Conservation (phyloP, 2,888 invertebrate genomes). For the Ceraclea dissimilis region DNA sequence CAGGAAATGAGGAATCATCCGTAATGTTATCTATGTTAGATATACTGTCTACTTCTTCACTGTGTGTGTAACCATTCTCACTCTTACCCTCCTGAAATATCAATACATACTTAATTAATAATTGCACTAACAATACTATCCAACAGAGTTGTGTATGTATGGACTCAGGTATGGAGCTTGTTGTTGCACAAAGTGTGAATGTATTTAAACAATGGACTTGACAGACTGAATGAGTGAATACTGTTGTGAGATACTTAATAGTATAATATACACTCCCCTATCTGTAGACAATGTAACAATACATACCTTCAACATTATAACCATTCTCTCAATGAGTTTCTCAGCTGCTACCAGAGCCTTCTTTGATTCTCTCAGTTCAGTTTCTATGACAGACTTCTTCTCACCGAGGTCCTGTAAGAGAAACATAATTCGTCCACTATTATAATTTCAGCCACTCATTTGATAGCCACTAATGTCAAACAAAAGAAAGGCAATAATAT, state of each 20-base stretch:
- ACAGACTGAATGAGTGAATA: too few relatives aligned
- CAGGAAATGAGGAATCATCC: slow-evolving; percentile 34
- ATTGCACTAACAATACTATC: too few relatives aligned
- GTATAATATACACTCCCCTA: too few relatives aligned
- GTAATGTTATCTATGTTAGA: slow-evolving; percentile 6
- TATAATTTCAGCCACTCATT: too few relatives aligned
- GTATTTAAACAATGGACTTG: too few relatives aligned
- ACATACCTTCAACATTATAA: background rate
- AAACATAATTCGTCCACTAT: background rate
- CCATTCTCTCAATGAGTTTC: slow-evolving; percentile 22
- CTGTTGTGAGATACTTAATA: too few relatives aligned
- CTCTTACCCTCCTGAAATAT: slow-evolving; percentile 13
- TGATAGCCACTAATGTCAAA: too few relatives aligned
- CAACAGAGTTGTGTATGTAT: too few relatives aligned
- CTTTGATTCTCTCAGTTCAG: slow-evolving; percentile 42
- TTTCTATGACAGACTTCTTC: slow-evolving; percentile 44
- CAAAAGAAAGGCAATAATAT: too few relatives aligned
- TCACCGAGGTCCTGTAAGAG: slow-evolving; percentile 42
- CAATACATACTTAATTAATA: background rate
- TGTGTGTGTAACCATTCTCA: slow-evolving; percentile 20
- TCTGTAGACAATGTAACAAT: too few relatives aligned
- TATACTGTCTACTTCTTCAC: slow-evolving; percentile 16
- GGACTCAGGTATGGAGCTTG: too few relatives aligned
- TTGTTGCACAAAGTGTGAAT: too few relatives aligned
- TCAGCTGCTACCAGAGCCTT: slow-evolving; percentile 35